Base-by-base conservation (phyloP, 2,888 invertebrate species). In the Cataglyphis livida region DNA sequence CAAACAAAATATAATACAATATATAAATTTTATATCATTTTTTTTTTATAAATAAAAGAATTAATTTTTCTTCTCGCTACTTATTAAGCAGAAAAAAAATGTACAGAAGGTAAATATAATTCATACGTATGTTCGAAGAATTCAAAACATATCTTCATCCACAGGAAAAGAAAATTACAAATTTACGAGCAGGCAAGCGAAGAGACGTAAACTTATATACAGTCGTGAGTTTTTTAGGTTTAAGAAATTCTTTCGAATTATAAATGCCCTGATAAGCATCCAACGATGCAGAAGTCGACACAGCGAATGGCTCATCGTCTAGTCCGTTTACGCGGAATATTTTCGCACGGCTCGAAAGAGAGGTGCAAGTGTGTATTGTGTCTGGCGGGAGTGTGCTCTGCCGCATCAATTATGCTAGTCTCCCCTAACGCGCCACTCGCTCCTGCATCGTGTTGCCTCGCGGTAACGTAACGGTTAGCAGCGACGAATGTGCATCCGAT, bases 331-430 rank as follows among this genome's bases (percentile, higher is more conserved):
- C 15, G 62, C 66, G 61, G 57, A 70, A 83, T 79, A 79, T 83
- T 83, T 79, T 83, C 83, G 64, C 83, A 71, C 51, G 41, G 15
- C 44, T 78, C 64, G 62, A 62, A 68, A 65, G n/a, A 51, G 48
- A 51, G 48, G n/a, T 51, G 32, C 32, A 51, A 54, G 32, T 70
- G 44, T 81, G 81, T 82, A 89, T 89, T 88, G 86, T 87, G 87
- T 88, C 75, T 85, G 84, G 75, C 61, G 57, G 81, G 73, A 84
- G 76, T 35, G 61, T 68, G 57, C 21, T 59, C 79, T 73, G 54
- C 79, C 81, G 74, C 88, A 89, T 89, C 88, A 88, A 89, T 86
- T 88, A 87, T 84, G 65, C 83, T 28, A 64, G 79, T 70, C 82
- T 64, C 70, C 54, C 54, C 38, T 76, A 78, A 76, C 57, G 25